Base-by-base conservation (phyloP, 2,888 invertebrate species). In the Cosmorhoe ocellata region DNA sequence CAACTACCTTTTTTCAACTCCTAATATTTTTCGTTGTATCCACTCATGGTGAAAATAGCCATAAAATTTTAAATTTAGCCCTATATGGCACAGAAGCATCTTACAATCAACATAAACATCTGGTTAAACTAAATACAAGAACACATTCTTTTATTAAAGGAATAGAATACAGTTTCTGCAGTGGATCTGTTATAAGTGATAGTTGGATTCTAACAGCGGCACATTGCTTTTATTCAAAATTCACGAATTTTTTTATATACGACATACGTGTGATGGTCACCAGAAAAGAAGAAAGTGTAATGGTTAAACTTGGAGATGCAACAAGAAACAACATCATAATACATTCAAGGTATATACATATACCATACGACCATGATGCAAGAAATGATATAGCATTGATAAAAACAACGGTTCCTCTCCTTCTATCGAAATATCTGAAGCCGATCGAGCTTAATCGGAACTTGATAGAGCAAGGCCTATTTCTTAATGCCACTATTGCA, bases 161-260 rank as follows among this genome's bases (percentile, higher is more conserved):
- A n/a, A n/a, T n/a, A n/a, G n/a, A n/a, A n/a, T n/a, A n/a, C n/a
- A n/a, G n/a, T n/a, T n/a, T n/a, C 7, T 74, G 69, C 28, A 71
- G 67, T 39, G 72, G 68, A 11, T 71, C 71, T 3, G 66, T 72
- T 2, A 38, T 74, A 33, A 50, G 41, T 18, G n/a, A 49, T 3
- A 30, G 38, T 0, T 69, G 69, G 69, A 56, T 74, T 9, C 37
- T 72, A 30, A 63, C 64, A 6, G 54, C 72, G 0, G 71, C 67
- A 11, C 71, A 74, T 41, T 74, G 74, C 31, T 58, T 72, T 18
- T 3, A 13, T 7, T 6, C 24, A 22, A 22, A 22, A 34, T 12
- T 47, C 3, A 5, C 0, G n/a, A n/a, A n/a, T n/a, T n/a, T n/a
- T n/a, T n/a, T n/a, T n/a, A n/a, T n/a, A n/a, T n/a, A n/a, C n/a